Base-by-base conservation (phyloP, 2,888 invertebrate species). In the Sphecodes monilicornis region DNA sequence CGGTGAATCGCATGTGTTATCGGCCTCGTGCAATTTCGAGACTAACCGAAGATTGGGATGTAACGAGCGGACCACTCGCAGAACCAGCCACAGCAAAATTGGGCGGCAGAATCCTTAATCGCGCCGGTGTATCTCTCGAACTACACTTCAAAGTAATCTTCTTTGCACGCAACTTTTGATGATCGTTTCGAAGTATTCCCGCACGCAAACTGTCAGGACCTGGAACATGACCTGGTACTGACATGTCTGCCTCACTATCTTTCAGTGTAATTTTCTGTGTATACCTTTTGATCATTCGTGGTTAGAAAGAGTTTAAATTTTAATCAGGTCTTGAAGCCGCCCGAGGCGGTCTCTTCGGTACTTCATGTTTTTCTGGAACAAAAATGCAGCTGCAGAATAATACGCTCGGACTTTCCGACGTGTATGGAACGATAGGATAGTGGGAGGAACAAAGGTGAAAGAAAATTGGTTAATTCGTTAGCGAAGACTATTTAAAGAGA, bases 121-220 rank as follows among this genome's bases (percentile, higher is more conserved):
- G 29, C 46, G 39, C 32, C n/a, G 75, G 36, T 46, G 75, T 36
- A 76, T 66, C 75, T 66, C 46, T 66, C 46, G 66, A 50, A 76
- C 75, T 76, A 66, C 64, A 32, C 66, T 76, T 66, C 76, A 69
- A 76, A 76, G 50, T 76, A 36, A 46, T 50, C 69, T 76, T 76
- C 76, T 76, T 76, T 50, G 66, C 76, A 76, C 76, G 76, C 76
- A 76, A 76, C 76, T 68, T 43, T 29, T 29, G 76, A 76, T 54
- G 69, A 68, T 76, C 69, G 76, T 69, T 54, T 76, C 76, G 76
- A 69, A 69, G 50, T 76, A 36, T 39, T 10, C 50, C 13, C 16
- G 50, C 76, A 69, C 76, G 76, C 76, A 46, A 69, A 76, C 76
- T 68, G 50, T 68, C 46, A 69, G 36, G 76, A 36, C 50, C 18